phyloP scores from a whole-genome alignment of 2,888 invertebrate species.

The Trachelus troglodyta region DNA sequence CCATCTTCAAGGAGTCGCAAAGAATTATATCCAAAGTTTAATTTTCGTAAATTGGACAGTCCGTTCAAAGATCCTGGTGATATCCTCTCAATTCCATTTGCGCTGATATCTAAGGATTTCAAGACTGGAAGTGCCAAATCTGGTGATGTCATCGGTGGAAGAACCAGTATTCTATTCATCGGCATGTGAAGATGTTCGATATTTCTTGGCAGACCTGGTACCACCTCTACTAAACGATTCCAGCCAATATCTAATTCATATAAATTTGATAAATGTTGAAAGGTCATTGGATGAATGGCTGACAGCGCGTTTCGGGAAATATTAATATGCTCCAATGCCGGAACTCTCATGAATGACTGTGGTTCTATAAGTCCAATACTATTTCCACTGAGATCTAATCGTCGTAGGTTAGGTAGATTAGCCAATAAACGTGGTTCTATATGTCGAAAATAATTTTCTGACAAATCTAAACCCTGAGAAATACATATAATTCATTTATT shows the following conservation, averaged over 20 bases:
- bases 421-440: conserved; percentile 79
- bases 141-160: conserved; percentile 75
- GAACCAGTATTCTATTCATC: conserved; percentile 76
- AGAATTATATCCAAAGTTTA: conserved; percentile 80
- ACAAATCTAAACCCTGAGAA: conserved; percentile 79
- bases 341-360: conserved; percentile 78
- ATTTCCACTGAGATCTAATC: conserved; percentile 83
- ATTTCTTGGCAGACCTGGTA: conserved; percentile 82
- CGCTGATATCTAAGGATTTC: conserved; percentile 79
- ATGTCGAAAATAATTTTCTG: conserved; percentile 78
- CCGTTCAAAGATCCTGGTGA: conserved; percentile 74
- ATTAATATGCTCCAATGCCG: conserved; percentile 82
- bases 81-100: conserved; percentile 79
- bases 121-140: conserved; percentile 79
- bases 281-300: conserved; percentile 80
- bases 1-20: conserved; percentile 77
- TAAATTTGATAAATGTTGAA: conserved; percentile 78
- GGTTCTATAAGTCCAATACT: conserved; percentile 78
- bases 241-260: conserved; percentile 83
- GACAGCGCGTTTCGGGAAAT: conserved; percentile 81
- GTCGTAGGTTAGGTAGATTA: conserved; percentile 80
- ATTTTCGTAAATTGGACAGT: conserved; percentile 75
- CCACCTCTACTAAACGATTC: conserved; percentile 79
- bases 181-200: conserved; percentile 80
- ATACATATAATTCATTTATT: background rate